Conservation (phyloP, 2,797 vertebrate genomes). For the Pempheris klunzingeri region DNA sequence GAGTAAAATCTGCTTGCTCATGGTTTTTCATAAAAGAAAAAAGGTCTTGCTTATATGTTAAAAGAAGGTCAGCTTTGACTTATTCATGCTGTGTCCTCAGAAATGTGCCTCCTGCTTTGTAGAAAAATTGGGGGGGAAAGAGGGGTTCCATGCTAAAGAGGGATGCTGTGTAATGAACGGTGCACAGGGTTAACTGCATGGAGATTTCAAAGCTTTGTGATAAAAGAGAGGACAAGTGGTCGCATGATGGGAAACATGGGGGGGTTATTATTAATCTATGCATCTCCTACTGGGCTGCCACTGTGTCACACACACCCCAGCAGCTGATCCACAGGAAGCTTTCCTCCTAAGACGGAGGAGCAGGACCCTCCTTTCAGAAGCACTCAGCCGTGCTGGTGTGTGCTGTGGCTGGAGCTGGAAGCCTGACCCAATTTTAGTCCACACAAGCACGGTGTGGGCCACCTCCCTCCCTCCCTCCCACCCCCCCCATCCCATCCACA, state of each 20-base stretch:
- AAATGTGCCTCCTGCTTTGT: not conserved
- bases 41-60: not conserved
- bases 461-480: not conserved
- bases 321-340: conserved; percentile 47
- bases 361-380: conserved; percentile 53
- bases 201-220: conserved; percentile 33
- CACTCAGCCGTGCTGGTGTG: conserved; percentile 64
- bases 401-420: conserved; percentile 54
- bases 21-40: not conserved
- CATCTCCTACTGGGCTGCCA: conserved; percentile 46
- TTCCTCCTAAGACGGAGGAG: conserved; percentile 34
- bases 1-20: conserved; percentile 3
- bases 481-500: not conserved
- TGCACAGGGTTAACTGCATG: conserved; percentile 24
- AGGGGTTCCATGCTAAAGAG: not conserved
- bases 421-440: conserved; percentile 77
- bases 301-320: conserved; percentile 33
- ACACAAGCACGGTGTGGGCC: conserved; percentile 47
- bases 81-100: not conserved
- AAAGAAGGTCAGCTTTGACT: not conserved
- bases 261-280: conserved; percentile 51
- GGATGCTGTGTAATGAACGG: not conserved
- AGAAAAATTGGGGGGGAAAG: not conserved
- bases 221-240: conserved; percentile 44
- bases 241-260: conserved; percentile 34